phyloP scores from a whole-genome alignment of 2,797 vertebrate genomes.

The Hypotaenidia philippensis region DNA sequence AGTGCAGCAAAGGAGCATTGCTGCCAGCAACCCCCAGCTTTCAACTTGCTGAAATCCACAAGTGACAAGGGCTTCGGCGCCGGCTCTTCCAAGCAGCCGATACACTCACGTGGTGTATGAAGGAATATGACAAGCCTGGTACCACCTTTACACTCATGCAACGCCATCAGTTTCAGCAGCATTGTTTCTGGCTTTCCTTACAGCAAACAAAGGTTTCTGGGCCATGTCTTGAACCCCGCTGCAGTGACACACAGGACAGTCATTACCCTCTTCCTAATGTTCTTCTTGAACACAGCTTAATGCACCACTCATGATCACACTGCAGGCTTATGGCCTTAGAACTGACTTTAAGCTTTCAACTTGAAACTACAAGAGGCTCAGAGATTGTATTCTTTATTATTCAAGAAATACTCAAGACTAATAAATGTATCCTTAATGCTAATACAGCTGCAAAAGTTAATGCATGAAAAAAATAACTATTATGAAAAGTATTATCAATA shows the following conservation, averaged over 20 bases:
- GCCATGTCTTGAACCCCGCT: not conserved
- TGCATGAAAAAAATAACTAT: constrained; percentile 92
- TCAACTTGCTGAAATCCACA: not conserved
- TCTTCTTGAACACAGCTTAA: not conserved
- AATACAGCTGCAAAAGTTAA: constrained; percentile 89
- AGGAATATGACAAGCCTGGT: not conserved
- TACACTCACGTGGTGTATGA: accelerated
- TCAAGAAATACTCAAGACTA: constrained; percentile 82
- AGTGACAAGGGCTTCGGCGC: not conserved
- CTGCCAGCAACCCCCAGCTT: not conserved
- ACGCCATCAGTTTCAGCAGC: not conserved
- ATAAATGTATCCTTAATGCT: constrained; percentile 89
- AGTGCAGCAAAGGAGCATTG: not conserved
- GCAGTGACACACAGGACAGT: not conserved
- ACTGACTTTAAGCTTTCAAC: constrained; percentile 62
- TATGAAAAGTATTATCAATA: constrained; percentile 93
- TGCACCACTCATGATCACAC: not conserved
- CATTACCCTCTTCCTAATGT: not conserved
- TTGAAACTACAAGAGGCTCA: constrained; percentile 33
- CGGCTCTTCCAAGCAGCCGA: not conserved
- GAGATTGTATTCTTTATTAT: constrained; percentile 76
- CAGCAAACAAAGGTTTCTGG: not conserved
- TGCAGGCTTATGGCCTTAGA: constrained; percentile 53
- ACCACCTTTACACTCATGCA: not conserved
- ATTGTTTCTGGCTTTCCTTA: not conserved